Base-by-base conservation (phyloP, 2,797 vertebrate genomes). In the Eupleurogrammus muticus region DNA sequence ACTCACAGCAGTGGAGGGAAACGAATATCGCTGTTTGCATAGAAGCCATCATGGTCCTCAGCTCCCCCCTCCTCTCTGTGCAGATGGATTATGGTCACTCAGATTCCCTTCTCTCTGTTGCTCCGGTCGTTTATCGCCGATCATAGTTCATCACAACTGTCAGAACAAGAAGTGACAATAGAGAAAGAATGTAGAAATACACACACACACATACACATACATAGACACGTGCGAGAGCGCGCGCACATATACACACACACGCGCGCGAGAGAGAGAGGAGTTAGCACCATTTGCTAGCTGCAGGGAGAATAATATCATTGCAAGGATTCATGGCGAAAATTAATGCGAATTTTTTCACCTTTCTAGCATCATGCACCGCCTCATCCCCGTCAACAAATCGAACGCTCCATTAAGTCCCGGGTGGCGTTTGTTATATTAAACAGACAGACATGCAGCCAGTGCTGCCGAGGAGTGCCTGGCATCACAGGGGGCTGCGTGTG, bases 1-100 rank as follows among this genome's bases (percentile, higher is more conserved):
- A 92, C 94, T 95, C 85, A 95, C 94, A 93, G 79, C 90, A 89
- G 17, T 87, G 84, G 7, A 93, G 65, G 66, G 81, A 80, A 9
- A 93, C 17, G 52, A 93, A 70, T 34, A 87, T 54, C 3, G 87
- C 66, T 12, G 90, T 66, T 80, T 84, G 83, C 78, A 84, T 75
- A 56, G 82, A 42, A 86, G 90, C 89, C 93, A 93, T 90, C 77
- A 2, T 12, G 70, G 51, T 90, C 83, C 67, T 87, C 82, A 72
- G 81, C 84, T 69, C 40, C 40, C 40, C 16, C 35, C 35, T 23
- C 78, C 63, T 50, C 73, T 75, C 21, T 17, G 72, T 62, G 65
- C 88, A 48, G 75, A 73, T 61, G 80, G 85, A 85, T 87, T 70
- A 82, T 24, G 71, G 64, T 40, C 79, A 73, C 34, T 87, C 73